A percentile compares a stretch with the other conserved stretches of the same genome.
These are phyloP conservation scores for Acanthopagrus latus DNA, from an alignment of 2,797 vertebrate species.

Conservation along the genomic window DNA sequence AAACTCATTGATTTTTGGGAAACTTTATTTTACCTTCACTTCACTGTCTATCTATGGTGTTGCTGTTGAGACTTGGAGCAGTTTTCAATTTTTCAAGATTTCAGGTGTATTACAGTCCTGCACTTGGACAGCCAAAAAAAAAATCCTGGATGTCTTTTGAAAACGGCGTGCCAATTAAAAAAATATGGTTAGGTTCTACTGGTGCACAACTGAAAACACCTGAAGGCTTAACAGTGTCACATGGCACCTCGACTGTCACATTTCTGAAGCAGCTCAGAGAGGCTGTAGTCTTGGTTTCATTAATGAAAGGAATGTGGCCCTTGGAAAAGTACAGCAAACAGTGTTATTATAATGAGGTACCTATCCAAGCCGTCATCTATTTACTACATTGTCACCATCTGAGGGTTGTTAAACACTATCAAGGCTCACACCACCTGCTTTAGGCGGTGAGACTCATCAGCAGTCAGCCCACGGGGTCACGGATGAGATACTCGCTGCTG, in stretches of 20 bases:
- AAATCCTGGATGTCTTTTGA: neutral
- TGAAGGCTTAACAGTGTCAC: neutral
- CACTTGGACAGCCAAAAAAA: neutral
- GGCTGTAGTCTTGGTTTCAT: neutral
- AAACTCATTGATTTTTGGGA: constrained; percentile 51
- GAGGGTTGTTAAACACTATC: constrained; percentile 38
- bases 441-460: constrained; percentile 47
- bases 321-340: neutral
- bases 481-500: constrained; percentile 38
- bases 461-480: constrained; percentile 57
- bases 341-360: constrained; percentile 31
- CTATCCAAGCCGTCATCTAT: constrained; percentile 34
- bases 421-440: constrained; percentile 58
- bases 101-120: neutral
- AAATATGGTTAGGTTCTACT: neutral
- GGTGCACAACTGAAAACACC: neutral
- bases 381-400: constrained; percentile 46
- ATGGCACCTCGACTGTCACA: neutral
- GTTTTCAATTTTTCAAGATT: constrained; percentile 7
- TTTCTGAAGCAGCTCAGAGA: neutral
- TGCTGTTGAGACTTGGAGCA: neutral
- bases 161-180: neutral
- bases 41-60: neutral
- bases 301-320: neutral
- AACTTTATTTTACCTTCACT: constrained; percentile 22